Conservation (phyloP, 1,140 invertebrate genomes). For the Drosophila pseudoananassae region DNA sequence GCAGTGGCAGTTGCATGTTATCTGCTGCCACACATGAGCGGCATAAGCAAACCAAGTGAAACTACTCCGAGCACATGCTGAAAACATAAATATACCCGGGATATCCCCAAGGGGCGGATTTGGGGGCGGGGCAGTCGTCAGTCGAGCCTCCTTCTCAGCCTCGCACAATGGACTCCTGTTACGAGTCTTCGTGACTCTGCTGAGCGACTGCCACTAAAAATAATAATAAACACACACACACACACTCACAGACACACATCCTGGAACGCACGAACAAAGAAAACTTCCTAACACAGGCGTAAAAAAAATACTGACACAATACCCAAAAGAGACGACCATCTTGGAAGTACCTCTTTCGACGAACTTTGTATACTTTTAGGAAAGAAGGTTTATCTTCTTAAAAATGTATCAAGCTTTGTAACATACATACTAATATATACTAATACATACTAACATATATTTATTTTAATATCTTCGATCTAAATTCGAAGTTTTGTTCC, state of each 20-base stretch:
- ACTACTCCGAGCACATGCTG: constrained; percentile 44
- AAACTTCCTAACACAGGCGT: constrained; percentile 16
- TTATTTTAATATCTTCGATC: no score
- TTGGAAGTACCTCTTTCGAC: background rate
- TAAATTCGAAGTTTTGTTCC: no score
- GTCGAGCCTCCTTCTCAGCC: constrained; percentile 22
- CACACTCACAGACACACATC: constrained; percentile 10
- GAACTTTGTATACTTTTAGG: constrained; percentile 32
- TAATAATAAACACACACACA: constrained; percentile 77
- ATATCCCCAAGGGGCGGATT: constrained; percentile 41
- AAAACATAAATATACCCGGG: constrained; percentile 68
- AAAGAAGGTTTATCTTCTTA: background rate
- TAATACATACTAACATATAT: no score
- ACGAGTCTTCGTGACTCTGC: constrained; percentile 54
- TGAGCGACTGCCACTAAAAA: constrained; percentile 74
- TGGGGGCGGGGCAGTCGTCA: background rate
- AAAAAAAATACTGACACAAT: constrained; percentile 14
- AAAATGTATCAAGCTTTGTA: background rate
- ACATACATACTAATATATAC: no score
- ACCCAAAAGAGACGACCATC: constrained; percentile 3
- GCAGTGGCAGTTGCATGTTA: constrained; percentile 55
- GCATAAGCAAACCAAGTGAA: constrained; percentile 50
- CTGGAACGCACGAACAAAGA: constrained; percentile 17
- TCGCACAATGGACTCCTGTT: constrained; percentile 60
- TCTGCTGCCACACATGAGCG: constrained; percentile 53